Percentiles rank a stretch among this genome's conserved stretches.
phyloP scores from a whole-genome alignment of 2,797 vertebrate genomes.

The Trichosurus vulpecula region DNA sequence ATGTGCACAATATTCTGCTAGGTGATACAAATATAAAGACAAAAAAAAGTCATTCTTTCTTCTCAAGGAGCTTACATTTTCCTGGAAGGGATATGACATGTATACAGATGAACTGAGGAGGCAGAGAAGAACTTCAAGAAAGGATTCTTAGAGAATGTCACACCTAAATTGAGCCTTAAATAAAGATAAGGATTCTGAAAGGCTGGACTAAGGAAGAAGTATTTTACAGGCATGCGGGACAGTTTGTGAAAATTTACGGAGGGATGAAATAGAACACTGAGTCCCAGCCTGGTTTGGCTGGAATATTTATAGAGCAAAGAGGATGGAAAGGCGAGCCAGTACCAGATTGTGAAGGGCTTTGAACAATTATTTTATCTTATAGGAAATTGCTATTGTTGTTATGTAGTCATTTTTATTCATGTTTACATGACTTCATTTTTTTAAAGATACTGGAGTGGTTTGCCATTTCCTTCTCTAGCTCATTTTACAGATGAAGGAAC shows the following conservation, averaged over 20 bases:
- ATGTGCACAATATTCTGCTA: background rate
- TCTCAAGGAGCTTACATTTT: background rate
- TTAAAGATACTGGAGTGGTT: background rate
- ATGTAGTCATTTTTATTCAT: background rate
- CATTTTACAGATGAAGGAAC: background rate
- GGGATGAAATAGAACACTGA: background rate
- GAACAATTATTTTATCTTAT: background rate
- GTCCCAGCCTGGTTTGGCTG: background rate
- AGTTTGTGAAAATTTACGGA: background rate
- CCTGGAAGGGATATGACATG: background rate
- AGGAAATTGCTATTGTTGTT: background rate
- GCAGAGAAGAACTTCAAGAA: background rate
- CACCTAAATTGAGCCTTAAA: background rate
- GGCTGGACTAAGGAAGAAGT: background rate
- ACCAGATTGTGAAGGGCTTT: background rate
- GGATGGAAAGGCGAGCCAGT: background rate
- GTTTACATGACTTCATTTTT: background rate
- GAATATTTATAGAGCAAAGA: background rate
- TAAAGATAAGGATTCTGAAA: background rate
- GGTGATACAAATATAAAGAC: background rate
- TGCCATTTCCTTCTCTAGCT: background rate
- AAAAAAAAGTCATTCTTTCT: background rate
- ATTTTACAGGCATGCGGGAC: background rate
- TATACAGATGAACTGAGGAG: background rate
- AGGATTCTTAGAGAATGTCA: background rate